Evolutionary conservation across 2,113 vertebrate species (phyloP).

Genomic region (Hyperopisus bebe): DNA sequence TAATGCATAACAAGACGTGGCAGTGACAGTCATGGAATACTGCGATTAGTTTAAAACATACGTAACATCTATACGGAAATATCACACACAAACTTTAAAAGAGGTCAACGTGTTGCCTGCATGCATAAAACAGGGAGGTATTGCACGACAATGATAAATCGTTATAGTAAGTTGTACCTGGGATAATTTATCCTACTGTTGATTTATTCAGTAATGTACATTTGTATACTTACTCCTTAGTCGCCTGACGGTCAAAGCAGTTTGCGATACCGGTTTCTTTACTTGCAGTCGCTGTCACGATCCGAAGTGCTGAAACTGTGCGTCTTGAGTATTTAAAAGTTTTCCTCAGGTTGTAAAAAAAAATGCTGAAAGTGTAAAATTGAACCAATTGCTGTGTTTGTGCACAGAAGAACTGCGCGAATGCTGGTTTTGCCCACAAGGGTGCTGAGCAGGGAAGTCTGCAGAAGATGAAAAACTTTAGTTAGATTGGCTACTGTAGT

Average conservation of each 20-base stretch:
- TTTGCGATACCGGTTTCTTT: slow-evolving; percentile 29
- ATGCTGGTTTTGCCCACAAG: neutral
- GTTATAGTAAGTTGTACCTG: neutral
- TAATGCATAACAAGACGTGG: neutral
- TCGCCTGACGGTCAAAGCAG: no score
- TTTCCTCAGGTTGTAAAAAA: neutral
- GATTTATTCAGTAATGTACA: neutral
- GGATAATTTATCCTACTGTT: neutral
- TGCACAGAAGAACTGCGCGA: neutral
- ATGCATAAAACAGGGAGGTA: neutral
- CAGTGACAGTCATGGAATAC: neutral
- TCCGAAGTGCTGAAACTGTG: slow-evolving; percentile 31
- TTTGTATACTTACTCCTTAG: neutral
- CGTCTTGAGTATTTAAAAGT: neutral
- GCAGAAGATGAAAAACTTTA: neutral
- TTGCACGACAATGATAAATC: neutral
- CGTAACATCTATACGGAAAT: neutral
- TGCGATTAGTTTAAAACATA: neutral
- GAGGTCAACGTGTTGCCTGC: neutral
- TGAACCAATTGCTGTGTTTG: neutral
- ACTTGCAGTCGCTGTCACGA: slow-evolving; percentile 21
- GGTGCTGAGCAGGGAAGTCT: neutral
- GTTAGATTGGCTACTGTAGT: neutral
- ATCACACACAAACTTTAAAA: neutral
- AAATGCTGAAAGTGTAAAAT: neutral